Evolutionary conservation across 2,113 vertebrate species (phyloP).

Genomic region (Cyanoderma ruficeps): DNA sequence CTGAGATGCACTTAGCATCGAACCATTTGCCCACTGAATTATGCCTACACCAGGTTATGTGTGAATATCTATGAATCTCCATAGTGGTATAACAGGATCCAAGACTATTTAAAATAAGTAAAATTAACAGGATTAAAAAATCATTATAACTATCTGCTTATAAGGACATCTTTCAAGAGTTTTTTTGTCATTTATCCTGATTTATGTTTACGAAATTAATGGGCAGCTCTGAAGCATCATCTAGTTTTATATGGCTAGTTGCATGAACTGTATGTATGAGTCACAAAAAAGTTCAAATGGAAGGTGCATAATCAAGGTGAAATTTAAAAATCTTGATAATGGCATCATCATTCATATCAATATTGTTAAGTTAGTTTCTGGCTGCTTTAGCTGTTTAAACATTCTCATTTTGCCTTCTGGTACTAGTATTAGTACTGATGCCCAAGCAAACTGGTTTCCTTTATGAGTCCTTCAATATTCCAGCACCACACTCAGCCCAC

Average conservation of each 20-base stretch:
- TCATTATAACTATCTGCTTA: not conserved
- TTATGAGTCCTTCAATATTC: not conserved
- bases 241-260: not conserved
- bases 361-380: not conserved
- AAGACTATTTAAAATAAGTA: not conserved
- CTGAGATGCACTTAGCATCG: not conserved
- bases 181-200: not conserved
- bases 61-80: not conserved
- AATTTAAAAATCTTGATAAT: not conserved
- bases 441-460: not conserved
- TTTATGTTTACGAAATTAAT: not conserved
- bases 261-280: not conserved
- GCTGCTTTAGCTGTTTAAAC: not conserved
- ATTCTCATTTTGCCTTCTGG: not conserved
- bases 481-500: not conserved
- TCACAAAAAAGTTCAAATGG: not conserved
- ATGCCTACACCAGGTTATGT: not conserved
- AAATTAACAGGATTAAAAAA: not conserved
- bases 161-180: not conserved
- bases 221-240: not conserved
- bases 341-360: not conserved
- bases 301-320: not conserved
- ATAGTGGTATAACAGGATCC: not conserved
- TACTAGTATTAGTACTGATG: not conserved
- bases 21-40: conserved; percentile 24